These are phyloP conservation scores for Sus scrofa DNA, from an alignment of 2,113 vertebrate species.

Conservation along the genomic window DNA sequence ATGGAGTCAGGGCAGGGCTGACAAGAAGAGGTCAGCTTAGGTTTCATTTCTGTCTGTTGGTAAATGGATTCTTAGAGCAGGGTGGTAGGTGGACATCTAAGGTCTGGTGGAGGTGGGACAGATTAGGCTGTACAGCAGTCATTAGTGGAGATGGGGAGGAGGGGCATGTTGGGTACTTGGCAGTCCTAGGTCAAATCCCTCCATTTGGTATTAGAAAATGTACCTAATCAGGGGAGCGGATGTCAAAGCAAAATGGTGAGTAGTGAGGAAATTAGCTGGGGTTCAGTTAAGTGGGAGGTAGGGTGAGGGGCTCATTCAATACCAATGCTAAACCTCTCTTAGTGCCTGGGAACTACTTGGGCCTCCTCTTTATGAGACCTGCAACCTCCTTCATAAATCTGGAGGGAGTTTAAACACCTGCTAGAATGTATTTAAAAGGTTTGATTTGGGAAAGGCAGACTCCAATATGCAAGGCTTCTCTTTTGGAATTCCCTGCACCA, in stretches of 20 bases:
- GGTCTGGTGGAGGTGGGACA: not conserved
- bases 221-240: not conserved
- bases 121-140: not conserved
- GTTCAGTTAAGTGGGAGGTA: not conserved
- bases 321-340: not conserved
- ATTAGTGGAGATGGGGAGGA: not conserved
- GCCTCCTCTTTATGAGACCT: not conserved
- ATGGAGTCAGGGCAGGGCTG: not conserved
- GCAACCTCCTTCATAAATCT: not conserved
- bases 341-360: not conserved
- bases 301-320: not conserved
- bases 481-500: not conserved
- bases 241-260: not conserved
- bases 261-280: not conserved
- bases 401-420: not conserved
- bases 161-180: not conserved
- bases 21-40: not conserved
- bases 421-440: not conserved
- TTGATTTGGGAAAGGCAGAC: not conserved
- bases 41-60: not conserved
- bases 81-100: not conserved
- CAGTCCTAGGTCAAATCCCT: not conserved
- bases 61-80: not conserved
- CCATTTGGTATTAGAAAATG: constrained; percentile 1
- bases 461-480: not conserved